Base-by-base conservation (phyloP, 1,140 invertebrate genomes). In the Drosophila eugracilis region DNA sequence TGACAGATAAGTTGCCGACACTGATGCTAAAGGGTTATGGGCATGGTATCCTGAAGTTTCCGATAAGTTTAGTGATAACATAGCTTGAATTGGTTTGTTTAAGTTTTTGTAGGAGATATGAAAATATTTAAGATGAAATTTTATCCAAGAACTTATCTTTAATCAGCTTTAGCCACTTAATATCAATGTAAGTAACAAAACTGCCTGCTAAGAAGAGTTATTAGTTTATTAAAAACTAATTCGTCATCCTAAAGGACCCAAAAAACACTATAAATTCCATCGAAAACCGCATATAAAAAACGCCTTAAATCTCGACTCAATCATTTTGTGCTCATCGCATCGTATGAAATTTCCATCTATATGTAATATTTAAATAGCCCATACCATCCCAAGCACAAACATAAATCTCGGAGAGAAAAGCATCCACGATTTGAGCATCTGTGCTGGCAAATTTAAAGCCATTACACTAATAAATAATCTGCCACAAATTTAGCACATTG, bases 401-500 rank as follows among this genome's bases (percentile, higher is more conserved):
- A 65, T 65, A 65, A 65, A 65, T 65, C 57, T 65, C 57, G 22
- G 22, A 15, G 24, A 21, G 57, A 47, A 47, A 47, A 65, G 41
- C 34, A 65, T 45, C 19, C 41, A 30, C 28, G 36, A 17, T 7
- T 22, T 34, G 36, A 67, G 63, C 65, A 47, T 66, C 44, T 63
- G 66, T 42, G 39, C 44, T 80, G 59, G 80, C 58, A 77, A 69
- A 74, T 86, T 85, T 85, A 81, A 86, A 65, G 69, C 67, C 77
- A 86, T 88, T 88, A 77, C 54, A 57, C 69, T 85, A 85, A 86
- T 85, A 88, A 75, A 88, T 88, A 86, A 77, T 86, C 78, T 76
- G 81, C 77, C 81, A 81, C 73, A 85, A 62, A 86, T 81, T 81
- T 75, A 66, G 62, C 74, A 81, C 67, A 74, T 77, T 76, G 72